Base-by-base conservation (phyloP, 35 echinoderm and acorn worm genomes). In the Anneissia japonica region DNA sequence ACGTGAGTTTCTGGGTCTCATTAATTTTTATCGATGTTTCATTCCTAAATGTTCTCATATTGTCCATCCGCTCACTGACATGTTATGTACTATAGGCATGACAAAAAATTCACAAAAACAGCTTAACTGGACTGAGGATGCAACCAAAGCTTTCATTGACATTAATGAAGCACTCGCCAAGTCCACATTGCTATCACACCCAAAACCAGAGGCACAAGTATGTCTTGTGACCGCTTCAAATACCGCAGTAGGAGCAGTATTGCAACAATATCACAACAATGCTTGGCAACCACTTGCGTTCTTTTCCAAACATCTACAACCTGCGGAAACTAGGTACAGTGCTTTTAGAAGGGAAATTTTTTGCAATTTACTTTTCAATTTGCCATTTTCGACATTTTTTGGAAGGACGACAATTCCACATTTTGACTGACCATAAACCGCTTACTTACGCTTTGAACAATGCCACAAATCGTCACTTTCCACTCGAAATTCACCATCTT, bases 341-440 rank as follows among this genome's bases (percentile, higher is more conserved):
- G 85, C 89, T 31, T 91, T 91, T 32, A 11, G 32, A 32, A 34
- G 32, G 46, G 82, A 81, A 81, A n/a, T 31, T 91, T 19, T 82
- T 91, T 26, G 84, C 84, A 0, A 72, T 87, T 4, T 90, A 90
- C 51, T 75, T 28, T 4, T 3, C 79, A 34, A 81, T 1, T 39
- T 13, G 37, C 32, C 79, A 81, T 81, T 81, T 81, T 34, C 79
- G 35, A 34, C 7, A 81, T 43, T 35, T 75, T 29, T 12, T 86
- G 21, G 90, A 91, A 77, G 90, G 90, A 9, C 31, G 90, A n/a
- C n/a, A 74, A 32, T 91, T 91, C 39, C 37, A 23, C 39, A 34
- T 91, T 23, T 77, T 80, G 34, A 91, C 84, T 0, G 90, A 91
- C 34, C 77, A 91, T 38, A 91, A 91, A 74, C 84, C 40, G 14